A percentile compares a stretch with the other conserved stretches of the same genome.
Conservation (phyloP, 2,113 vertebrate species). For the Arothron firmamentum region DNA sequence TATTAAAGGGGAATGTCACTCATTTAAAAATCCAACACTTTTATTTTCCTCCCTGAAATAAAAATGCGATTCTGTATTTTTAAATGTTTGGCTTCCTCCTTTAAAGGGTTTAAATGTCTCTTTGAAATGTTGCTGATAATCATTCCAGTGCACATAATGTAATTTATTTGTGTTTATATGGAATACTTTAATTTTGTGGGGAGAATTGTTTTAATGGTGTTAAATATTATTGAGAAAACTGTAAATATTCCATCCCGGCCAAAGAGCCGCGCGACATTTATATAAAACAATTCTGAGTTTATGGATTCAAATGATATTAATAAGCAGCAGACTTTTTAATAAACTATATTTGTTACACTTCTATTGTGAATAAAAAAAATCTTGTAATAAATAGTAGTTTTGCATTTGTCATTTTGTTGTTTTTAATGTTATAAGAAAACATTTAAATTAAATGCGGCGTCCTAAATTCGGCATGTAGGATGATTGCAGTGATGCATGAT, state of each 20-base stretch:
- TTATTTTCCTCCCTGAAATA: neutral
- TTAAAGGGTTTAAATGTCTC: constrained; percentile 57
- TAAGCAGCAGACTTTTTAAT: constrained; percentile 96
- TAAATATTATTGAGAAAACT: constrained; percentile 67
- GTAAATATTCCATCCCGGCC: constrained; percentile 80
- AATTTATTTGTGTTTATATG: constrained; percentile 70
- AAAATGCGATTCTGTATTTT: neutral
- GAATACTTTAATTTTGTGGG: constrained; percentile 73
- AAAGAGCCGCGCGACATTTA: constrained; percentile 83
- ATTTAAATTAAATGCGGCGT: too few species aligned
- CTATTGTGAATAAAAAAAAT: constrained; percentile 98
- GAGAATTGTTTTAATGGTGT: constrained; percentile 55
- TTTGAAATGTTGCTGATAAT: constrained; percentile 76
- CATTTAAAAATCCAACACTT: neutral
- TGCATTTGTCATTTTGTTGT: neutral
- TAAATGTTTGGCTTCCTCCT: constrained; percentile 7
- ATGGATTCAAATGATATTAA: constrained; percentile 84
- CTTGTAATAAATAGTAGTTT: constrained; percentile 82
- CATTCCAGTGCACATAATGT: constrained; percentile 78
- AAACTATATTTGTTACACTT: constrained; percentile 99
- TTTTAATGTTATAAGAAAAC: neutral
- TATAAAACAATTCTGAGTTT: constrained; percentile 81
- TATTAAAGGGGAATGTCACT: constrained; percentile 18
- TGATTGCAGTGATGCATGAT: too few species aligned
- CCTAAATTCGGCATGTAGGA: too few species aligned